phyloP scores from a whole-genome alignment of 2,797 vertebrate species.

The Hipposideros larvatus region DNA sequence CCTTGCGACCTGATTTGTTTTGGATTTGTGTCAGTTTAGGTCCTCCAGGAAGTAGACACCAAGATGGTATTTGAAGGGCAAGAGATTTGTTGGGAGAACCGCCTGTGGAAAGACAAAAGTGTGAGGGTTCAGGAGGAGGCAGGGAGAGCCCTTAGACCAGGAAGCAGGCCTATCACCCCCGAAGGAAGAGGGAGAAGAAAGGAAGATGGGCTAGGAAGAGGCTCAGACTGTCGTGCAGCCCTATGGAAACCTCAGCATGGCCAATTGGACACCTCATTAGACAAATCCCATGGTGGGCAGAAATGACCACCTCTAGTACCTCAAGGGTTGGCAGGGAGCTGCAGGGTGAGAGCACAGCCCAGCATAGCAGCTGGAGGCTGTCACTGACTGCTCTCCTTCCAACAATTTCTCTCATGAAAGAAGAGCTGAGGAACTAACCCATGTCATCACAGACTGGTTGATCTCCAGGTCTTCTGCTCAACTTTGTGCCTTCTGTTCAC shows the following conservation, averaged over 20 bases:
- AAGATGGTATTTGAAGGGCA: neutral
- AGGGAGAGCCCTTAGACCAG: neutral
- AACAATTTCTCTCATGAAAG: neutral
- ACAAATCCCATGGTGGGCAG: neutral
- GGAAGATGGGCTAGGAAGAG: neutral
- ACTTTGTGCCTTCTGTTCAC: neutral
- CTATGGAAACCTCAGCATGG: neutral
- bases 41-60: neutral
- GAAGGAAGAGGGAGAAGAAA: neutral
- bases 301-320: neutral
- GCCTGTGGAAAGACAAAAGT: no score
- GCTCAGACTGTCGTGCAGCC: neutral
- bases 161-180: neutral
- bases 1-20: neutral
- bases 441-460: no score
- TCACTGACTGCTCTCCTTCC: no score
- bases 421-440: neutral
- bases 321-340: neutral
- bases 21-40: neutral
- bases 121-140: neutral
- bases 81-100: neutral
- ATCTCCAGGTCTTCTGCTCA: neutral
- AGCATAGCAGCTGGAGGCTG: neutral
- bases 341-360: accelerated
- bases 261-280: neutral